Evolutionary conservation across 2,888 invertebrate species (phyloP), one percentile per base, ranked within the genome.

Genomic region (Alloscopus bannaensis): DNA sequence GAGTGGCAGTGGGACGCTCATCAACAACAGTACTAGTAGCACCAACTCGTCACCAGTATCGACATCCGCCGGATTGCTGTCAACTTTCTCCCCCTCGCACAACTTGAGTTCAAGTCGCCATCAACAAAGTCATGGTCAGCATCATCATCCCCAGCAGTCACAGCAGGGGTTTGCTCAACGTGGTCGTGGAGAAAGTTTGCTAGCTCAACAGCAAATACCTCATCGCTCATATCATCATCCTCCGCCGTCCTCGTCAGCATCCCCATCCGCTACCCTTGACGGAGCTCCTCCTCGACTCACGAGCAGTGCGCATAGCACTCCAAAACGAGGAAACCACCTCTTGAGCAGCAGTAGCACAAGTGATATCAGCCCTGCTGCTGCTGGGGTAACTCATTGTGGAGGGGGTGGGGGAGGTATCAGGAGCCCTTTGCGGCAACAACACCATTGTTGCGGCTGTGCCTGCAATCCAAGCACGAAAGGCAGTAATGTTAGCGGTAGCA

Each of bases 211-310:
- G 26, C 77, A 66, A 8, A n/a, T n/a, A n/a, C n/a, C 3, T 62
- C 65, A 28, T 42, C 36, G 22, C 26, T 52, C 68, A 47, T 31
- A 62, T 18, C 50, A 36, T 68, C 59, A 70, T 28, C 66, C 50
- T 62, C 62, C 70, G 16, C 69, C 77, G 45, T 64, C 77, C 55
- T 59, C 75, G 40, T 62, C 40, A n/a, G 50, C 77, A 70, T 69
- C 77, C 70, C 26, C 50, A 70, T 69, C 77, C 70, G 36, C 50
- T 77, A 77, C 69, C 77, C 77, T 77, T 77, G 77, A 77, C 64
- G n/a, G n/a, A n/a, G 70, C 66, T 60, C 26, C 60, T 20, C 16
- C 28, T 28, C 31, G 57, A n/a, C 45, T 45, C 45, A 45, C 26
- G 2, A 55, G 55, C 2, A 55, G 55, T 26, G 28, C 11, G 2